Evolutionary conservation across 2,888 invertebrate species (phyloP).

Genomic region (Aphodius sticticus): DNA sequence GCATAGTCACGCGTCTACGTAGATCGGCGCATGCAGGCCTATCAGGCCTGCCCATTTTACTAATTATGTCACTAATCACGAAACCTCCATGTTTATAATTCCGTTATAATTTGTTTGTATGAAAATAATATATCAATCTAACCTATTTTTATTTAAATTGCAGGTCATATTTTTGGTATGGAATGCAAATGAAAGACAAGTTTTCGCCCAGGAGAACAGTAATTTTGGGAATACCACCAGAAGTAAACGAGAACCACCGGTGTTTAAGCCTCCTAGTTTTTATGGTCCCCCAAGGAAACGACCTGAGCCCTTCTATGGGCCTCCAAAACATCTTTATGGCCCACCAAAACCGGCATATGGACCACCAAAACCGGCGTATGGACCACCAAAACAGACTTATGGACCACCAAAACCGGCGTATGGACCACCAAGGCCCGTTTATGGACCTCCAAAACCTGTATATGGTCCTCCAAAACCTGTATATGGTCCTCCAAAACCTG

Average conservation of each 20-base stretch:
- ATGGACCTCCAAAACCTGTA: constrained; percentile 42
- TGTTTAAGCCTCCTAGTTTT: constrained; percentile 15
- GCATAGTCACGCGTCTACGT: too few species aligned
- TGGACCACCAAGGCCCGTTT: constrained; percentile 46
- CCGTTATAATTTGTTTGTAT: too few species aligned
- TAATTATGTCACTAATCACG: too few species aligned
- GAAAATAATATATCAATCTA: too few species aligned
- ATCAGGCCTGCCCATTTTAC: too few species aligned
- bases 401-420: constrained; percentile 46
- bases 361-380: constrained; percentile 39
- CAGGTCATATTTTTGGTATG: background rate
- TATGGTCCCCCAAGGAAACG: constrained; percentile 7
- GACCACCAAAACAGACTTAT: constrained; percentile 46
- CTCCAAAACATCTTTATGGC: background rate
- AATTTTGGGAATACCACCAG: constrained; percentile 13
- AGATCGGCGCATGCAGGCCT: too few species aligned
- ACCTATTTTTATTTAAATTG: background rate
- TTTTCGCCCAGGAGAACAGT: background rate
- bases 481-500: constrained; percentile 37
- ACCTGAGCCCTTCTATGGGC: background rate
- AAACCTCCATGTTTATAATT: too few species aligned
- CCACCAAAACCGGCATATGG: constrained; percentile 39
- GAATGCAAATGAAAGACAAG: background rate
- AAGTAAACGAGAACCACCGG: constrained; percentile 34
- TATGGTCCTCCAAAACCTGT: constrained; percentile 33